Base-by-base conservation (phyloP, 2,888 invertebrate genomes). In the Artemia sinica region DNA sequence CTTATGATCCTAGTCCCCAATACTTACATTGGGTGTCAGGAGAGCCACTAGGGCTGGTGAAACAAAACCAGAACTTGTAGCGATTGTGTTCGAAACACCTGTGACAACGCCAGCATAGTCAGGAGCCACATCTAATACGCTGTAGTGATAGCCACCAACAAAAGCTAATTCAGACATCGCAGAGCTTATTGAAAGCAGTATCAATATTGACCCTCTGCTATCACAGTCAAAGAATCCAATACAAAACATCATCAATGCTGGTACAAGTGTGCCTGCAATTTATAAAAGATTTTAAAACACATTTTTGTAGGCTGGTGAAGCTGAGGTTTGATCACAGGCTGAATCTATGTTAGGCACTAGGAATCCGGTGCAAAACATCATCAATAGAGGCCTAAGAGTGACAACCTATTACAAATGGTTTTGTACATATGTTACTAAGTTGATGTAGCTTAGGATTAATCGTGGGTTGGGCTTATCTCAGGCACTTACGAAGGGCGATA, bases 111-210 rank as follows among this genome's bases (percentile, higher is more conserved):
- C 80, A 1, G 80, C 77, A 73, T 76, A 79, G 3, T 78, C 76
- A 2, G 81, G 81, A 2, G 80, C 80, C 68, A 81, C 74, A 71
- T 80, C 80, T 28, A 81, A 75, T 58, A 78, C 75, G 70, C 78
- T 79, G 10, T 79, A 76, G 75, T 79, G 76, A 72, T 80, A 81
- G 1, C 78, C 79, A 9, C 78, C 80, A 28, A 78, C 76, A 71
- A 79, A 79, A 18, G 76, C 77, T 50, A 79, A 71, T 70, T 79
- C 80, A 5, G 76, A 74, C 13, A 76, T 73, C 4, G 75, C 75
- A 50, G 79, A 78, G 69, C 78, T 71, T 1, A 77, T 69, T 2
- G 78, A 74, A 11, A 77, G 74, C 41, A 78, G 72, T 2, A 75
- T 41, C 4, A 80, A 75, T 5, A 79, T 78, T 12, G 76, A 49